phyloP scores from a whole-genome alignment of 92 coral and sea anemone genomes.

The Muricea muricata region DNA sequence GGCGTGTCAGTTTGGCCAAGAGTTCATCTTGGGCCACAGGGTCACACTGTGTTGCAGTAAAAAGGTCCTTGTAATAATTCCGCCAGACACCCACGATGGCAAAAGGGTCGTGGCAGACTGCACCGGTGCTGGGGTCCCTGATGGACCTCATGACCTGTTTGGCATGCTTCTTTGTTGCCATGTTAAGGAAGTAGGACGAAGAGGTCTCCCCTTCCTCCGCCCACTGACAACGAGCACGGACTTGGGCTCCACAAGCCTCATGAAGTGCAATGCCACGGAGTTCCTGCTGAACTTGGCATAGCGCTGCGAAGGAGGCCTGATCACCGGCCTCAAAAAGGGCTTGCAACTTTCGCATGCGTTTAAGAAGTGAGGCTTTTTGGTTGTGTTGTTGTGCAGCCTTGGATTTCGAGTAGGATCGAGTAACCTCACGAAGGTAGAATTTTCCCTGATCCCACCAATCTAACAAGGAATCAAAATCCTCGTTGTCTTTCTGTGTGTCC shows the following conservation, averaged over 20 bases:
- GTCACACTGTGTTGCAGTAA: slow-evolving; percentile 16
- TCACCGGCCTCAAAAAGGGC: slow-evolving; percentile 36
- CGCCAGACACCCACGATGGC: slow-evolving; percentile 25
- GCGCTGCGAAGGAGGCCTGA: slow-evolving; percentile 18
- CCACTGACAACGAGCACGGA: too few species aligned
- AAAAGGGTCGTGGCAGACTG: neutral
- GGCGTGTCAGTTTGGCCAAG: neutral
- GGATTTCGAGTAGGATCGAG: neutral
- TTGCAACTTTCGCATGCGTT: neutral
- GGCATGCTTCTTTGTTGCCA: slow-evolving; percentile 37
- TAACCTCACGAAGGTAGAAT: slow-evolving; percentile 18
- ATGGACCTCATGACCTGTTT: neutral
- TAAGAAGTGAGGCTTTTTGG: neutral
- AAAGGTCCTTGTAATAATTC: slow-evolving; percentile 1
- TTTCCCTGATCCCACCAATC: slow-evolving; percentile 58
- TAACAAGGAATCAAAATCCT: neutral
- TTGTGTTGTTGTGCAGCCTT: neutral
- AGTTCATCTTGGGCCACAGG: neutral
- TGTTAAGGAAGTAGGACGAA: slow-evolving; percentile 30
- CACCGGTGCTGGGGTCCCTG: slow-evolving; percentile 6
- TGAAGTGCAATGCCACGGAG: slow-evolving; percentile 30
- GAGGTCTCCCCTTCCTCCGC: slow-evolving; percentile 14
- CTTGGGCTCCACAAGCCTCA: slow-evolving; percentile 19
- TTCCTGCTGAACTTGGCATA: slow-evolving; percentile 43
- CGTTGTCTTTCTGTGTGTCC: neutral